Percentiles rank a stretch among this genome's conserved stretches.
Evolutionary conservation across 1,140 invertebrate genomes (phyloP).

Genomic region (Papilio polytes): DNA sequence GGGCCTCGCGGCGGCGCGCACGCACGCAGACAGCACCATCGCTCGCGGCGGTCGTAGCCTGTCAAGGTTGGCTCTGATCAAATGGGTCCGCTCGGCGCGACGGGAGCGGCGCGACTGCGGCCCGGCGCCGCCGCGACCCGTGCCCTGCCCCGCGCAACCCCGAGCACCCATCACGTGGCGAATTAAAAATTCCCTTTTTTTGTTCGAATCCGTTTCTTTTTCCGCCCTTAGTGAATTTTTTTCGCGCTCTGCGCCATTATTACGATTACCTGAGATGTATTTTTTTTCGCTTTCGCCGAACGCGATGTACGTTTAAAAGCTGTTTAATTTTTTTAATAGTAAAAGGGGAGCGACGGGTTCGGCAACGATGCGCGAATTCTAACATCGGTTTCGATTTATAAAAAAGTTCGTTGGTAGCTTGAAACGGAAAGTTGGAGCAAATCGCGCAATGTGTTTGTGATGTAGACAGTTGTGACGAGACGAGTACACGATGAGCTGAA

Average conservation of each 20-base stretch:
- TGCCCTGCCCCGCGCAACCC: conserved; percentile 42
- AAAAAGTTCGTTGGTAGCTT: conserved; percentile 59
- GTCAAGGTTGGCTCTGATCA: neutral
- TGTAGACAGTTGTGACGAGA: too few relatives aligned
- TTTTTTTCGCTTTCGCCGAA: conserved; percentile 67
- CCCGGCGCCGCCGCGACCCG: conserved; percentile 45
- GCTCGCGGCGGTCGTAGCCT: conserved; percentile 9
- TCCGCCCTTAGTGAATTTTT: conserved; percentile 82
- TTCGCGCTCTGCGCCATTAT: conserved; percentile 78
- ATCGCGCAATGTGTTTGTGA: neutral
- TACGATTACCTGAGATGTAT: conserved; percentile 81
- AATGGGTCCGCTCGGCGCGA: conserved; percentile 44
- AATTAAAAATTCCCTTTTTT: conserved; percentile 80
- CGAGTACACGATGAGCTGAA: too few relatives aligned
- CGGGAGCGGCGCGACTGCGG: conserved; percentile 44
- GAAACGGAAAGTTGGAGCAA: conserved; percentile 28
- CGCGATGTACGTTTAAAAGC: conserved; percentile 78
- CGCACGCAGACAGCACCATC: conserved; percentile 76
- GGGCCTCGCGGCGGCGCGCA: conserved; percentile 68
- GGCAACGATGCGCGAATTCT: conserved; percentile 80
- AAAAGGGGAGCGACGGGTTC: conserved; percentile 77
- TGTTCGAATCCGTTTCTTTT: conserved; percentile 81
- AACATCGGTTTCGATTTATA: conserved; percentile 72
- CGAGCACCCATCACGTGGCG: conserved; percentile 51
- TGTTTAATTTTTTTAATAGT: conserved; percentile 78